Evolutionary conservation across 1,140 invertebrate species (phyloP), one percentile per base, ranked within the genome.

Genomic region (honey bee (Apis mellifera)): DNA sequence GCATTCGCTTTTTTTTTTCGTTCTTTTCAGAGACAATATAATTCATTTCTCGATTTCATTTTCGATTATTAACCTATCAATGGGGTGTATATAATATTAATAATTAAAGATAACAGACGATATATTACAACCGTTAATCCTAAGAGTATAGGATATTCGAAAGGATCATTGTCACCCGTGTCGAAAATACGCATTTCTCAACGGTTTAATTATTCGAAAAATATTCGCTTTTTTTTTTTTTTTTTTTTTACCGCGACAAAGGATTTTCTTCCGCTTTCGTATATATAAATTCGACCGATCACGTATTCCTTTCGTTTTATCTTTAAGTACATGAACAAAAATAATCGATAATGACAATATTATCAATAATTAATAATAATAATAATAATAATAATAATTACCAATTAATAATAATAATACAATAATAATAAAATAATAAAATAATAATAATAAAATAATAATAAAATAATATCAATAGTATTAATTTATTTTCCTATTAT

Each of bases 91-190:
- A 89, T 87, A 88, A 89, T 90, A 90, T 90, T 90, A 91, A 86
- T 92, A n/a, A 93, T 90, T 92, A 90, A 92, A 86, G 82, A 93
- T 94, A 94, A 94, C 93, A 93, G 92, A 87, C 85, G 90, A 93
- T 93, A 93, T 94, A 92, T 93, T 94, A 94, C 91, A 94, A 90
- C 84, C 85, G 86, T 85, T 90, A 84, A 90, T 90, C 82, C 86
- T 90, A 90, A 84, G 86, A 86, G 78, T 82, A 78, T 86, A 87
- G 86, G 76, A 91, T 86, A 77, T 87, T 80, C 4, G 23, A 48
- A 84, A 82, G 71, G 48, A 68, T 72, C 12, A 42, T 52, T 84
- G 9, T n/a, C 74, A 73, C 13, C 21, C 59, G 62, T 55, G 64
- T 84, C 52, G 21, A 78, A 32, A 60, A 52, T 60, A 77, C 72